These are phyloP conservation scores for Tetragonula clypearis DNA, from an alignment of 1,140 invertebrate genomes.

Conservation along the genomic window DNA sequence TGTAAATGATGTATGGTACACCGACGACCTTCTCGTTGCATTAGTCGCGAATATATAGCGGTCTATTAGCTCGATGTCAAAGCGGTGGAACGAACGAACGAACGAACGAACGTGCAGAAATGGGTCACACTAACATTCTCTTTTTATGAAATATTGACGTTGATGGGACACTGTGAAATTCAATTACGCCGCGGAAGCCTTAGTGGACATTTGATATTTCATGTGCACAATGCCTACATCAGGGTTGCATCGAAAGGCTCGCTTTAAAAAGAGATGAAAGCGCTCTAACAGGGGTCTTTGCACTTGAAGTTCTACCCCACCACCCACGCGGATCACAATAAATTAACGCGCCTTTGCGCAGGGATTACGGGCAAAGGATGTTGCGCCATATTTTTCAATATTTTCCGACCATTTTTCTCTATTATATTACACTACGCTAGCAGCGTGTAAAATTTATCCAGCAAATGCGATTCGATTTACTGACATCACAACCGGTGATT, in stretches of 20 bases:
- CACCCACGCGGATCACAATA: background rate
- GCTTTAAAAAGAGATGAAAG: background rate
- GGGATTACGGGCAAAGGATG: background rate
- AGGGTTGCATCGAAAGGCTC: background rate
- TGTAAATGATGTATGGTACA: constrained; percentile 5
- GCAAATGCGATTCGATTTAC: background rate
- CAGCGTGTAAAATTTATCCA: background rate
- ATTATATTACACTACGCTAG: background rate
- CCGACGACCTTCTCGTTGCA: background rate
- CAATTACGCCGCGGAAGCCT: constrained; percentile 34
- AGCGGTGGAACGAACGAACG: background rate
- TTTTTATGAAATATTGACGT: constrained; percentile 52
- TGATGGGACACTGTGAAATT: constrained; percentile 36
- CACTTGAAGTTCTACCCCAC: background rate
- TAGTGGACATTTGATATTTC: constrained; percentile 39
- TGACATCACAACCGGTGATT: background rate
- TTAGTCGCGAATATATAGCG: constrained; percentile 27
- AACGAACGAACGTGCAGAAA: constrained; percentile 22
- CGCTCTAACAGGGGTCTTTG: background rate
- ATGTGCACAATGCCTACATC: background rate
- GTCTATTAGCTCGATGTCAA: constrained; percentile 22
- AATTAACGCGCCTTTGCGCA: constrained; percentile 13
- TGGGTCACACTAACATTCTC: constrained; percentile 46
- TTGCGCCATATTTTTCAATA: background rate
- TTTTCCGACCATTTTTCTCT: background rate